These are phyloP conservation scores for Sebastes taczanowskii DNA, from an alignment of 2,797 vertebrate genomes.

Conservation along the genomic window DNA sequence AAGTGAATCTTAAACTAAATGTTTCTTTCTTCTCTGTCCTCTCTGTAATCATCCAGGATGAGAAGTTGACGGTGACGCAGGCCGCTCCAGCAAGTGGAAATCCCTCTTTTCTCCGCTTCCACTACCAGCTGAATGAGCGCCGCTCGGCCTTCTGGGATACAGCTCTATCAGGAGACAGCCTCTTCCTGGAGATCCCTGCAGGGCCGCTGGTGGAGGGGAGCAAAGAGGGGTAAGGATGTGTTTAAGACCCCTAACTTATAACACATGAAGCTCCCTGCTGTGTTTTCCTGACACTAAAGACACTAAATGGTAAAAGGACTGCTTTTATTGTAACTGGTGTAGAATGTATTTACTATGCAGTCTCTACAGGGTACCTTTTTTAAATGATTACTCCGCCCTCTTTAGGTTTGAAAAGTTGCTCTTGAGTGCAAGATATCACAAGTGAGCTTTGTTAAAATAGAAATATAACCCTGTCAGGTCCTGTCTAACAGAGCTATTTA, in stretches of 20 bases:
- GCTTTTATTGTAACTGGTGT: not conserved
- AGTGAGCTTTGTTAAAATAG: not conserved
- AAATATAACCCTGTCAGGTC: not conserved
- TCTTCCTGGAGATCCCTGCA: slow-evolving; percentile 94
- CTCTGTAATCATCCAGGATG: slow-evolving; percentile 79
- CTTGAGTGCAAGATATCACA: not conserved
- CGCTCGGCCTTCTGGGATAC: slow-evolving; percentile 93
- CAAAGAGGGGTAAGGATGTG: slow-evolving; percentile 91
- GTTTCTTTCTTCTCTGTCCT: not conserved
- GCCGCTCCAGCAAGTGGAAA: slow-evolving; percentile 85
- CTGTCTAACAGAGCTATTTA: not conserved
- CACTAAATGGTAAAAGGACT: not conserved
- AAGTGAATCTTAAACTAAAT: not conserved
- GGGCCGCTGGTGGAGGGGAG: slow-evolving; percentile 92
- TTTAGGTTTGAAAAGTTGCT: not conserved
- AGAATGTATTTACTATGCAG: not conserved
- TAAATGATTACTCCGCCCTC: not conserved
- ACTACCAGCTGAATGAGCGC: slow-evolving; percentile 92
- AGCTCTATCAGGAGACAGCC: slow-evolving; percentile 88
- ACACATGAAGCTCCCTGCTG: not conserved
- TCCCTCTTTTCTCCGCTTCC: slow-evolving; percentile 89
- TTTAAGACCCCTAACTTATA: not conserved
- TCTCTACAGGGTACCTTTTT: not conserved
- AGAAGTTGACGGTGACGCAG: slow-evolving; percentile 94
- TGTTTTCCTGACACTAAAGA: not conserved